A percentile compares a stretch with the other conserved stretches of the same genome.
phyloP scores from a whole-genome alignment of 2,113 vertebrate species.

The Vicugna pacos region DNA sequence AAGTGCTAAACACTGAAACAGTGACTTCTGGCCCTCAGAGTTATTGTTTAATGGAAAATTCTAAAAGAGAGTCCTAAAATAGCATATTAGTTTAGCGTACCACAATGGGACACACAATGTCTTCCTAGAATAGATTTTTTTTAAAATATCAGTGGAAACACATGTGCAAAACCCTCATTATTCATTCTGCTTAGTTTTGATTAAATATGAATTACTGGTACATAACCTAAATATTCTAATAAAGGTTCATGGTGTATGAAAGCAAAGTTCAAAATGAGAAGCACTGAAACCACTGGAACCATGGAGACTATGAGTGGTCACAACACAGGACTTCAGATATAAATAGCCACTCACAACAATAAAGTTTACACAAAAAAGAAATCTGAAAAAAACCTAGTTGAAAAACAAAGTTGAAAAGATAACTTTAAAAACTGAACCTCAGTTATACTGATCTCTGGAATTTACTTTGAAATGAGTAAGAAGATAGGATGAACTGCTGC shows the following conservation, averaged over 20 bases:
- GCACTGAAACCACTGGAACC: neutral
- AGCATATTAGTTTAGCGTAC: neutral
- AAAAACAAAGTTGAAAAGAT: neutral
- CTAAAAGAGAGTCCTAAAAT: slow-evolving; percentile 7
- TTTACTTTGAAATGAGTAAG: slow-evolving; percentile 1
- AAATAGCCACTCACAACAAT: slow-evolving; percentile 1
- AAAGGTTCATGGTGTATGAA: neutral
- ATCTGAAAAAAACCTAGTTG: neutral
- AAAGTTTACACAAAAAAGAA: neutral
- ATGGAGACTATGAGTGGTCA: neutral
- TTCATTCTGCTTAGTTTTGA: neutral
- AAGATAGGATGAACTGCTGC: neutral
- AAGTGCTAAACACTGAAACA: neutral
- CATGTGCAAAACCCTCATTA: neutral
- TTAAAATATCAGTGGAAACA: neutral
- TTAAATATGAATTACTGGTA: neutral
- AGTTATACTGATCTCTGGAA: neutral
- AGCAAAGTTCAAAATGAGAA: slow-evolving; percentile 31
- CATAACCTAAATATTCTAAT: neutral
- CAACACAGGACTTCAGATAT: slow-evolving; percentile 2
- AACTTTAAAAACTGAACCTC: neutral
- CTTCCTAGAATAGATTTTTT: neutral
- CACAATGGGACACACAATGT: neutral
- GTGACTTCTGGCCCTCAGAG: neutral
- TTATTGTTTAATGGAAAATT: slow-evolving; percentile 2